Conservation (phyloP, 2,797 vertebrate species). For the Phrynocephalus vlangalii region DNA sequence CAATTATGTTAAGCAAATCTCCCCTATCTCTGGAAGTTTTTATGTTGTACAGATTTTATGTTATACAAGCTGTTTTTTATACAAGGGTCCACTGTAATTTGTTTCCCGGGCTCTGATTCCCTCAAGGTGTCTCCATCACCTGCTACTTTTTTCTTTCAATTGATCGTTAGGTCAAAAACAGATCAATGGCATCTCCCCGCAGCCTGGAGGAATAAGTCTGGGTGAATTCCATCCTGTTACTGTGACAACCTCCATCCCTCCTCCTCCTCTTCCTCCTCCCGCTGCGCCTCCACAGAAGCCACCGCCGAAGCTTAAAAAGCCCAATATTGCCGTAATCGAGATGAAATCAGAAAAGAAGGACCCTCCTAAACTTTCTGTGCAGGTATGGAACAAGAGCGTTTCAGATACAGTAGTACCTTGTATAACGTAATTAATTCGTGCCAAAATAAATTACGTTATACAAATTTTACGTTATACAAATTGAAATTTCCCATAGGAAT, state of each 20-base stretch:
- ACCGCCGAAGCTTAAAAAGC: conserved; percentile 63
- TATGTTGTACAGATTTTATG: too few relatives aligned
- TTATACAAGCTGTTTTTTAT: too few relatives aligned
- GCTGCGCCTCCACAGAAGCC: conserved; percentile 54
- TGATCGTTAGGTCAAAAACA: conserved; percentile 83
- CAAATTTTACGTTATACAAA: too few relatives aligned
- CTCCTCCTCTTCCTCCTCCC: conserved; percentile 44
- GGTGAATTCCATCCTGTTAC: conserved; percentile 74
- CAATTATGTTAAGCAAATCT: too few relatives aligned
- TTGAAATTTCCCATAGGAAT: too few relatives aligned
- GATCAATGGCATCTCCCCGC: conserved; percentile 68
- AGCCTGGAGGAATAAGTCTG: conserved; percentile 72
- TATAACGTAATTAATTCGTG: too few relatives aligned
- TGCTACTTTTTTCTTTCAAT: conserved; percentile 30
- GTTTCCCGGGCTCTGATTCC: background rate
- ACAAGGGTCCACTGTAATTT: too few relatives aligned
- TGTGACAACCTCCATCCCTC: conserved; percentile 79
- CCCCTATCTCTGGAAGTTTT: too few relatives aligned
- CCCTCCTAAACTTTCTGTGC: conserved; percentile 80
- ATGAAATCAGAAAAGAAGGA: conserved; percentile 77
- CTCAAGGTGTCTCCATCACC: background rate
- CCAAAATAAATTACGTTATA: too few relatives aligned
- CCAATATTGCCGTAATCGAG: conserved; percentile 77
- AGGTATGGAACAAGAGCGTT: conserved; percentile 73
- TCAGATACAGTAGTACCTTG: too few relatives aligned